These are phyloP conservation scores for Leucoraja ocellata DNA, from an alignment of 2,797 vertebrate genomes.

Conservation along the genomic window DNA sequence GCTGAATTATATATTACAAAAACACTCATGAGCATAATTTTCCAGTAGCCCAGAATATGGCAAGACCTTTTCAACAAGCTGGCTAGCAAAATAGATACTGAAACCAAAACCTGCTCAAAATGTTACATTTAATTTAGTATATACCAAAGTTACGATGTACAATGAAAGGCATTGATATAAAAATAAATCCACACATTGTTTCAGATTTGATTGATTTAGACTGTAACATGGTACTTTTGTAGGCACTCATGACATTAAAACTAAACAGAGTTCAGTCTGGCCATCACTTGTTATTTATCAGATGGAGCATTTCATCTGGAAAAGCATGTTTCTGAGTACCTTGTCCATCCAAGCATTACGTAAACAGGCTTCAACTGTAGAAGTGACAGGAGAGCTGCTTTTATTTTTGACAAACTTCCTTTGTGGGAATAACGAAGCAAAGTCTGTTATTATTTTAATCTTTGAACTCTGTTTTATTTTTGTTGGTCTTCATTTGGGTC, in stretches of 20 bases:
- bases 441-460: conserved; percentile 3
- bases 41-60: not conserved
- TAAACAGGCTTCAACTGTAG: conserved; percentile 24
- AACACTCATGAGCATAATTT: not conserved
- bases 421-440: not conserved
- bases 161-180: conserved; percentile 26
- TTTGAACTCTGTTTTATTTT: conserved; percentile 30
- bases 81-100: not conserved
- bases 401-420: conserved; percentile 23
- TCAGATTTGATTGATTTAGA: conserved; percentile 4
- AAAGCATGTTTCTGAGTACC: conserved; percentile 24
- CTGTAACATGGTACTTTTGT: conserved; percentile 34
- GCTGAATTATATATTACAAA: not conserved
- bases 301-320: conserved; percentile 24
- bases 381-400: conserved; percentile 14
- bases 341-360: conserved; percentile 27
- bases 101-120: not conserved
- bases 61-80: conserved; percentile 30
- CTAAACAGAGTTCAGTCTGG: conserved; percentile 30
- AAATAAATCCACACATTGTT: conserved; percentile 28
- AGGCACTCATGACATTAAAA: conserved; percentile 22
- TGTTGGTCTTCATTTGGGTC: not conserved
- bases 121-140: not conserved
- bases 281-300: conserved; percentile 35
- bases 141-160: not conserved